A percentile compares a stretch with the other conserved stretches of the same genome.
These are phyloP conservation scores for Megalops cyprinoides DNA, from an alignment of 2,797 vertebrate genomes.

Conservation along the genomic window DNA sequence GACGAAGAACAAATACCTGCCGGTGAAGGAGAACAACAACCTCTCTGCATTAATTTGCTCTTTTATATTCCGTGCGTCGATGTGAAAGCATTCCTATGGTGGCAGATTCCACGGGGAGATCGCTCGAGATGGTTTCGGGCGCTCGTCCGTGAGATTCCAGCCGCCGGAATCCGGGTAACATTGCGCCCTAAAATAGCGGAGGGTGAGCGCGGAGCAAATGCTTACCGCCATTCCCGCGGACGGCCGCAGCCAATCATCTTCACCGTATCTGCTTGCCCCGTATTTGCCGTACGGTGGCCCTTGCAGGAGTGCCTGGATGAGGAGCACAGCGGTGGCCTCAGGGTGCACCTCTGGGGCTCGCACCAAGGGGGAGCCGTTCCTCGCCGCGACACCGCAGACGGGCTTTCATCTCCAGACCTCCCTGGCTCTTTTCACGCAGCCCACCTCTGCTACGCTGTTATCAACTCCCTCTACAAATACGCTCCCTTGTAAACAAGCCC, in stretches of 20 bases:
- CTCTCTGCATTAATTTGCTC: conserved; percentile 3
- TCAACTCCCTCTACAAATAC: conserved; percentile 22
- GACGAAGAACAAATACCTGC: background rate
- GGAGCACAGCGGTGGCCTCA: background rate
- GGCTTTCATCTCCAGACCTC: background rate
- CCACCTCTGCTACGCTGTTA: background rate
- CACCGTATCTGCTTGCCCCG: background rate
- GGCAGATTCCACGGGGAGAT: conserved; percentile 4
- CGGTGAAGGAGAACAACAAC: conserved; percentile 6
- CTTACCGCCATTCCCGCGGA: background rate
- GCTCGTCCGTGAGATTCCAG: background rate
- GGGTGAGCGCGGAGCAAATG: background rate
- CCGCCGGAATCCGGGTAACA: background rate
- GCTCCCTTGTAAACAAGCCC: conserved; percentile 69
- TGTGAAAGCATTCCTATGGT: background rate
- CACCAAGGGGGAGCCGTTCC: background rate
- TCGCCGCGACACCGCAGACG: background rate
- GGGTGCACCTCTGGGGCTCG: background rate
- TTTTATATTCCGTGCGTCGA: background rate
- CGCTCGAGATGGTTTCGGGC: background rate
- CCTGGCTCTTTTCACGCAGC: background rate
- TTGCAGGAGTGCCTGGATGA: background rate
- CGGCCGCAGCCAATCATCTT: background rate
- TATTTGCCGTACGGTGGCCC: background rate
- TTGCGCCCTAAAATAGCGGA: background rate